These are phyloP conservation scores for Ctenochaetus hawaiiensis DNA, from an alignment of 2,797 vertebrate species.

Conservation along the genomic window DNA sequence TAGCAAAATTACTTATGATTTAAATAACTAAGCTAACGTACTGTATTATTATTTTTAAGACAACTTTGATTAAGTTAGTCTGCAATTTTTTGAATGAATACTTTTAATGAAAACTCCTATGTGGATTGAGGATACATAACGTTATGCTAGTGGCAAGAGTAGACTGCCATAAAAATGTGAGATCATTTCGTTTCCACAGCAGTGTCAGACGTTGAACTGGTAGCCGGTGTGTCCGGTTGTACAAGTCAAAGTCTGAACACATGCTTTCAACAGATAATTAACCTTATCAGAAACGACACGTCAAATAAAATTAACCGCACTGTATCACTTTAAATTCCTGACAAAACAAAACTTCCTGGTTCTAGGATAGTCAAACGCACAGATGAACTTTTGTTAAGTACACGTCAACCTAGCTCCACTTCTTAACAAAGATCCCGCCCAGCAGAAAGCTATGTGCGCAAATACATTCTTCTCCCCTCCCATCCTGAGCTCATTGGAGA, in stretches of 20 bases:
- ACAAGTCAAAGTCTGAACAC: slow-evolving; percentile 1
- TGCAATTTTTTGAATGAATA: neutral
- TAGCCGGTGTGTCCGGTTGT: neutral
- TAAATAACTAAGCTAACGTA: neutral
- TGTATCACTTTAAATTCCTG: slow-evolving; percentile 34
- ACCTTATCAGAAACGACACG: slow-evolving; percentile 32
- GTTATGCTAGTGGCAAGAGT: neutral
- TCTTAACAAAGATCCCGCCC: slow-evolving; percentile 67
- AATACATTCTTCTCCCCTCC: slow-evolving; percentile 48
- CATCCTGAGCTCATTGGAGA: slow-evolving; percentile 59
- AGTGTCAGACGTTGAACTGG: neutral
- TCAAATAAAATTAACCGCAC: slow-evolving; percentile 15
- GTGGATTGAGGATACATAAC: neutral
- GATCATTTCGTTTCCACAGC: neutral
- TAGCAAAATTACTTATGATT: neutral
- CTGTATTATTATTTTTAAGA: too few species aligned
- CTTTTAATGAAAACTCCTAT: neutral
- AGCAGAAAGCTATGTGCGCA: slow-evolving; percentile 41
- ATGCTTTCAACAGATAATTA: neutral
- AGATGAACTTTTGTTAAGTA: slow-evolving; percentile 79
- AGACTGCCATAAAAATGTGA: neutral
- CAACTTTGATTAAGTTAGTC: neutral
- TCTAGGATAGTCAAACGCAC: slow-evolving; percentile 18
- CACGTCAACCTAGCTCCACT: slow-evolving; percentile 87
- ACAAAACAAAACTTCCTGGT: slow-evolving; percentile 55